Conservation (phyloP, 2,888 invertebrate genomes). For the Agrotis ipsilon region DNA sequence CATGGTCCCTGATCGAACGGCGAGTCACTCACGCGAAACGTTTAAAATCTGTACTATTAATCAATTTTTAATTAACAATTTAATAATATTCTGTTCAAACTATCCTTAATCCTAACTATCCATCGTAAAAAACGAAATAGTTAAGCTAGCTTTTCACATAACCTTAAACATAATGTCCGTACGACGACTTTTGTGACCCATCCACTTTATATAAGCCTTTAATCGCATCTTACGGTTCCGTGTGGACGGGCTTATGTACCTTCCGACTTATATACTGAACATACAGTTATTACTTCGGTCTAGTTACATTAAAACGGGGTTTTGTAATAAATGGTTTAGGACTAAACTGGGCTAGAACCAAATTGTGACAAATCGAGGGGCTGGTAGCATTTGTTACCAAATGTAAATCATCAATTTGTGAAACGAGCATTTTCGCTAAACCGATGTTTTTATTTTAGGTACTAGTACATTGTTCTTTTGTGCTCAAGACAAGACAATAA, state of each 20-base stretch:
- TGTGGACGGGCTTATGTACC: slow-evolving; percentile 27
- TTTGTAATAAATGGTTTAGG: slow-evolving; percentile 2
- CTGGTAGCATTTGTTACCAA: too few species aligned
- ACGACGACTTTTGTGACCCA: slow-evolving; percentile 44
- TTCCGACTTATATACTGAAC: slow-evolving; percentile 23
- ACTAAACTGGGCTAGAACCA: background rate
- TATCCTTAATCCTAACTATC: slow-evolving; percentile 1
- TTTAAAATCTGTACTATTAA: background rate
- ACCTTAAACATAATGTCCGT: slow-evolving; percentile 39
- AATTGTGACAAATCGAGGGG: background rate
- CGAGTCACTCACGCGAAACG: too few species aligned
- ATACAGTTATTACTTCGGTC: slow-evolving; percentile 13
- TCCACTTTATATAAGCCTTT: slow-evolving; percentile 53
- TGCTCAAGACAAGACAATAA: too few species aligned
- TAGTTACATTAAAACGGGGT: slow-evolving; percentile 33
- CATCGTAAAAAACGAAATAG: slow-evolving; percentile 42
- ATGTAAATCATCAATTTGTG: too few species aligned
- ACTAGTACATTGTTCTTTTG: too few species aligned
- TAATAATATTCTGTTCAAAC: slow-evolving; percentile 3
- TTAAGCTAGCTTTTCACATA: slow-evolving; percentile 26
- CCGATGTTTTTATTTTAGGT: too few species aligned
- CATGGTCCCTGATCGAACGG: too few species aligned
- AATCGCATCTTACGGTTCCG: slow-evolving; percentile 46
- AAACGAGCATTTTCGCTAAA: too few species aligned
- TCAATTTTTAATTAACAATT: background rate